A percentile compares a stretch with the other conserved stretches of the same genome.
phyloP scores from a whole-genome alignment of 2,888 invertebrate species.

The Priocnemis perturbator region DNA sequence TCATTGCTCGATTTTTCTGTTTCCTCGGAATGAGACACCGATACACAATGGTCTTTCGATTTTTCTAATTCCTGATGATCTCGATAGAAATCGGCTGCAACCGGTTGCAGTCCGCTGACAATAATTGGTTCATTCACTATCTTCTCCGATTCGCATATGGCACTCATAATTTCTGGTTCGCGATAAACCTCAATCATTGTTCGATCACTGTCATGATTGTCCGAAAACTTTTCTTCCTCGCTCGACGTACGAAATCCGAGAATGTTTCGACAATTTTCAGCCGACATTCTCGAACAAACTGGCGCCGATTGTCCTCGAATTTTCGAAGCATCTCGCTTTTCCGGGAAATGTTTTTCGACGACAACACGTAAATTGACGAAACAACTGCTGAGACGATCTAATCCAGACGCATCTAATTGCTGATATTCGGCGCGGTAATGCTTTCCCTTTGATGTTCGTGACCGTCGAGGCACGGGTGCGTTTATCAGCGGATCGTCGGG shows the following conservation, averaged over 20 bases:
- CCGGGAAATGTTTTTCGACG: slow-evolving; percentile 49
- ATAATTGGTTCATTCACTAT: slow-evolving; percentile 12
- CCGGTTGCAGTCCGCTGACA: not conserved
- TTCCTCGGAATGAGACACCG: slow-evolving; percentile 1
- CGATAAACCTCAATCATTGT: too few species aligned
- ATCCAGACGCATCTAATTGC: slow-evolving; percentile 42
- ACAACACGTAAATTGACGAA: slow-evolving; percentile 65
- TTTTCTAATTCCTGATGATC: slow-evolving; percentile 15
- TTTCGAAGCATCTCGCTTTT: slow-evolving; percentile 36
- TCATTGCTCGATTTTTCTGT: slow-evolving; percentile 25
- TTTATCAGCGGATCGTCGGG: slow-evolving; percentile 78
- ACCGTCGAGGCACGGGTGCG: slow-evolving; percentile 49
- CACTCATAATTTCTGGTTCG: not conserved
- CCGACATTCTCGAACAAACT: slow-evolving; percentile 31
- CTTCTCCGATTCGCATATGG: slow-evolving; percentile 12
- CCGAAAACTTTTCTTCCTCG: not conserved
- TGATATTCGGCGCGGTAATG: slow-evolving; percentile 53
- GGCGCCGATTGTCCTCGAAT: slow-evolving; percentile 64
- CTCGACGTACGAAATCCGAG: not conserved
- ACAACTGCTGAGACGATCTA: slow-evolving; percentile 59
- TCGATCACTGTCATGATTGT: not conserved
- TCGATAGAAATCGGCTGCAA: slow-evolving; percentile 7
- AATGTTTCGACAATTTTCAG: not conserved
- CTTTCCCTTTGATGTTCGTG: slow-evolving; percentile 58
- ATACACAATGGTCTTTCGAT: not conserved